Base-by-base conservation (phyloP, 1,140 invertebrate species). In the Drosophila watanabei region DNA sequence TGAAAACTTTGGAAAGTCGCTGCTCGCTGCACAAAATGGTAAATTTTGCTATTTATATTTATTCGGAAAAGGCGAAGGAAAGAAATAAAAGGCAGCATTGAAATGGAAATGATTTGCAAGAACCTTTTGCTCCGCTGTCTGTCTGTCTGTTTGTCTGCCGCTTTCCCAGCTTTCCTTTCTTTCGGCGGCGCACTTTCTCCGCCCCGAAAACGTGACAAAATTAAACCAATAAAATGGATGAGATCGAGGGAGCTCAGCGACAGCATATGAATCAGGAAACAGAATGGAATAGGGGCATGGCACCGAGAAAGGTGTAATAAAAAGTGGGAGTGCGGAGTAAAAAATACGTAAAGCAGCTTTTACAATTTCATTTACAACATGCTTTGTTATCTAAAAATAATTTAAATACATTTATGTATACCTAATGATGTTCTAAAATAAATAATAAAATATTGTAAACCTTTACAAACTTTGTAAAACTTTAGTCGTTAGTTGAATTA, bases 11-110 rank as follows among this genome's bases (percentile, higher is more conserved):
- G 43, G 39, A 54, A 60, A 71, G 76, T 43, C 72, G 61, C 60
- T 70, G 65, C 85, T 43, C 68, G 61, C 60, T 75, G 81, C 85
- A 68, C 43, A 54, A 88, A 89, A 89, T 79, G 78, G 61, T 75
- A 88, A 89, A 88, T 88, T 88, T 89, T 81, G 84, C 84, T 89
- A 88, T 79, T 88, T 88, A 88, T 78, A 71, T 84, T 68, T 75
- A 79, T 79, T 66, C 52, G 70, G n/a, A 52, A 37, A 32, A 52
- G 68, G 30, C 45, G 20, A 28, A 43, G 33, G 35, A 59, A 28
- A 33, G n/a, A 69, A 51, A 39, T 45, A 59, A 71, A 32, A 39
- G 46, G 41, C 62, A 63, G 71, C 68, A 45, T 37, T 68, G 48
- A 48, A 75, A 65, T 64, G 49, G 76, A 82, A 82, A 79, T 82